These are phyloP conservation scores for Syrmaticus mikado DNA, from an alignment of 2,113 vertebrate species.

Conservation along the genomic window DNA sequence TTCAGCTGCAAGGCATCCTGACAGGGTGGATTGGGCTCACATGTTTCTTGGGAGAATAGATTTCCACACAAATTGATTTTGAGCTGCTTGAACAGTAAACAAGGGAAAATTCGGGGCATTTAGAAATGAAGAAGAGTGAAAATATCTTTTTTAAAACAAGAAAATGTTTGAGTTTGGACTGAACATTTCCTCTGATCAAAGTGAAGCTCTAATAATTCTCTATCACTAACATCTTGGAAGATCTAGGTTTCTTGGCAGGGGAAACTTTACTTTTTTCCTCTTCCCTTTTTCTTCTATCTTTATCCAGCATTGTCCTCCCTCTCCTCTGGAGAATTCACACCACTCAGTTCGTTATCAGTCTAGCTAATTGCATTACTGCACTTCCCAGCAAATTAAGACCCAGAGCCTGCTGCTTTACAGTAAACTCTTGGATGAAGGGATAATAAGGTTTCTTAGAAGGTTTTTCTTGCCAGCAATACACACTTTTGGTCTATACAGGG, in stretches of 20 bases:
- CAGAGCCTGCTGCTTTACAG: slow-evolving; percentile 1
- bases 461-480: background rate
- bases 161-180: background rate
- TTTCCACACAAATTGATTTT: background rate
- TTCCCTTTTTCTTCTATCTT: background rate
- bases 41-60: background rate
- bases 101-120: background rate
- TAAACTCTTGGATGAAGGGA: slow-evolving; percentile 31
- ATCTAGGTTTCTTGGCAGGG: rapidly evolving
- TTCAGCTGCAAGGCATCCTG: rapidly evolving
- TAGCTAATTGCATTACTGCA: slow-evolving; percentile 19
- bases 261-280: background rate
- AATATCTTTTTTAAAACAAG: background rate
- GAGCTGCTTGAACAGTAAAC: background rate
- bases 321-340: background rate
- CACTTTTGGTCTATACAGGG: background rate
- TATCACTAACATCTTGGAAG: background rate
- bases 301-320: background rate
- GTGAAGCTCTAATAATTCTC: background rate
- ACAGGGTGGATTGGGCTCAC: background rate
- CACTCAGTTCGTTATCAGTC: background rate
- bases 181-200: background rate
- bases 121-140: background rate
- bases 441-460: slow-evolving; percentile 35
- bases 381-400: slow-evolving; percentile 51